Conservation (phyloP, 2,888 invertebrate genomes). For the Chalcosyrphus nemorum region DNA sequence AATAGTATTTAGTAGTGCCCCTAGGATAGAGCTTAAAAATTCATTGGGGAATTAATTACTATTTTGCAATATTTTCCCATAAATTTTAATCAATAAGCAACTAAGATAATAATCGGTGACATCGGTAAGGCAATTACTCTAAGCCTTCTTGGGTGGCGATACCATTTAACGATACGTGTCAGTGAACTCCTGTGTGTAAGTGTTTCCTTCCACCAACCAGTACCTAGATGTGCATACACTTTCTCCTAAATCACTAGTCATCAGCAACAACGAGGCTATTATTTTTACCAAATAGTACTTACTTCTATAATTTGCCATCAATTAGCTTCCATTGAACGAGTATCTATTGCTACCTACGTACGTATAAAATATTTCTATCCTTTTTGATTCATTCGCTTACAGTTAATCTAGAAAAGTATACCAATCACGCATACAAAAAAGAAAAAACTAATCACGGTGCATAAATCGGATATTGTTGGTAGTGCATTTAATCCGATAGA, state of each 20-base stretch:
- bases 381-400: slow-evolving; percentile 27
- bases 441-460: slow-evolving; percentile 20
- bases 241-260: slow-evolving; percentile 14
- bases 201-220: no score
- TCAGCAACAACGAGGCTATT: slow-evolving; percentile 29
- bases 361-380: slow-evolving; percentile 4
- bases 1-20: no score
- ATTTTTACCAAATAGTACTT: slow-evolving; percentile 16
- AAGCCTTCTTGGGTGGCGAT: no score
- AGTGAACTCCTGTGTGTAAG: no score
- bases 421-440: slow-evolving; percentile 30
- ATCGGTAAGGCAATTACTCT: no score
- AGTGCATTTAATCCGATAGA: slow-evolving; percentile 42
- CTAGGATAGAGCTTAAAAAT: no score
- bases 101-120: no score
- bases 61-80: no score
- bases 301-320: background rate
- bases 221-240: background rate
- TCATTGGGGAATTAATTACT: no score
- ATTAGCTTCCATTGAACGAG: background rate
- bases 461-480: slow-evolving; percentile 43
- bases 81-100: no score
- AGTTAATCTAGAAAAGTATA: slow-evolving; percentile 21
- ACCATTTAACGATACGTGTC: no score
- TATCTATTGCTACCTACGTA: background rate